Conservation (phyloP, 2,797 vertebrate species). For the Graptemys geographica region DNA sequence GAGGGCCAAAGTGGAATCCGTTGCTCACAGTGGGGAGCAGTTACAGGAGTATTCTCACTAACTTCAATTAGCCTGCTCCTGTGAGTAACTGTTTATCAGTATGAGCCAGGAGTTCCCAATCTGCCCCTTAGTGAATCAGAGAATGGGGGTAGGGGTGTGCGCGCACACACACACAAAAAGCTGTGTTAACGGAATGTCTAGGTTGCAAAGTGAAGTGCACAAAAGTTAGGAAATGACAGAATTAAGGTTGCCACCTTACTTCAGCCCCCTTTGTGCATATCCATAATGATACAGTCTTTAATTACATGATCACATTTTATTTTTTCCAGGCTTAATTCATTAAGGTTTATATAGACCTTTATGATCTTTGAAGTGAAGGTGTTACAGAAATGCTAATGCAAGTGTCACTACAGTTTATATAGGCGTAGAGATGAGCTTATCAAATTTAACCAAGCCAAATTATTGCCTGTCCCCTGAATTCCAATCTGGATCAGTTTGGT, state of each 20-base stretch:
- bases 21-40: neutral
- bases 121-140: neutral
- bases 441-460: neutral
- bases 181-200: neutral
- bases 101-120: neutral
- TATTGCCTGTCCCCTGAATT: neutral
- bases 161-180: neutral
- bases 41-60: neutral
- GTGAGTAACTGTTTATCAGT: neutral
- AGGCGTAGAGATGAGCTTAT: neutral
- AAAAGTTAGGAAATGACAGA: neutral
- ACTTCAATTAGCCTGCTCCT: neutral
- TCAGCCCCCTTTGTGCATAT: neutral
- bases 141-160: neutral
- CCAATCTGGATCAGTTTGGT: neutral
- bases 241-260: neutral
- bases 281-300: neutral
- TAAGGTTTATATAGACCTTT: neutral
- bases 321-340: neutral
- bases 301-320: neutral
- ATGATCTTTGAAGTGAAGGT: rapidly evolving
- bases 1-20: neutral
- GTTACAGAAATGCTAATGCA: rapidly evolving
- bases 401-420: neutral
- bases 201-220: neutral